Conservation (phyloP, 1,140 invertebrate species). For the Bactericera cockerelli region DNA sequence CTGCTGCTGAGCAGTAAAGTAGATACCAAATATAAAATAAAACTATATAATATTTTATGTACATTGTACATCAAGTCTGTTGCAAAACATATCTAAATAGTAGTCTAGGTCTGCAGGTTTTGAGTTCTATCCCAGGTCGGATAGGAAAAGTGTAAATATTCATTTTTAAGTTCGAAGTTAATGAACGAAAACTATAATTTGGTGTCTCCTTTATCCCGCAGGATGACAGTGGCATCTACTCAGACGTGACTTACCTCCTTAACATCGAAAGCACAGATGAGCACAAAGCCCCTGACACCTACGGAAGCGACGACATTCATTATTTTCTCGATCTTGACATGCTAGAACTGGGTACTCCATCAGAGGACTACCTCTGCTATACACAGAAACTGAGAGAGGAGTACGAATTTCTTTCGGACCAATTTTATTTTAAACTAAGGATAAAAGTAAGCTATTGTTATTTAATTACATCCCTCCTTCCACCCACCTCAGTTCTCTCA, state of each 20-base stretch:
- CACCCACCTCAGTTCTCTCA: too few relatives aligned
- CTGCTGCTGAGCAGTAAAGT: too few relatives aligned
- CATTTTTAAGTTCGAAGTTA: too few relatives aligned
- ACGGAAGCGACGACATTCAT: constrained; percentile 40
- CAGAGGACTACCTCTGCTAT: constrained; percentile 36
- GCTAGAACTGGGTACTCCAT: constrained; percentile 34
- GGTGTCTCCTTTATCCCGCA: background rate
- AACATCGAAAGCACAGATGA: constrained; percentile 34
- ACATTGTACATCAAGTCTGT: too few relatives aligned
- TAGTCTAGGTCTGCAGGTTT: too few relatives aligned
- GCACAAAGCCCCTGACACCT: constrained; percentile 36
- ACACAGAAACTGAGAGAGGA: constrained; percentile 36
- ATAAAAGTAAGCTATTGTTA: constrained; percentile 41
- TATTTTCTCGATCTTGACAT: constrained; percentile 46
- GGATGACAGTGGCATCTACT: constrained; percentile 4
- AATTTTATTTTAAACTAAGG: constrained; percentile 37
- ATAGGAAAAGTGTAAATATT: too few relatives aligned
- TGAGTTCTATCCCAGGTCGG: too few relatives aligned
- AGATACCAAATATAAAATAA: too few relatives aligned
- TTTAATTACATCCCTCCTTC: too few relatives aligned
- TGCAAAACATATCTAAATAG: too few relatives aligned
- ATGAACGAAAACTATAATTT: too few relatives aligned
- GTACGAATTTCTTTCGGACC: constrained; percentile 37
- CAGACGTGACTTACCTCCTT: background rate
- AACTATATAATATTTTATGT: too few relatives aligned